These are phyloP conservation scores for Drosophila tsacasi DNA, from an alignment of 1,140 invertebrate genomes.

Conservation along the genomic window DNA sequence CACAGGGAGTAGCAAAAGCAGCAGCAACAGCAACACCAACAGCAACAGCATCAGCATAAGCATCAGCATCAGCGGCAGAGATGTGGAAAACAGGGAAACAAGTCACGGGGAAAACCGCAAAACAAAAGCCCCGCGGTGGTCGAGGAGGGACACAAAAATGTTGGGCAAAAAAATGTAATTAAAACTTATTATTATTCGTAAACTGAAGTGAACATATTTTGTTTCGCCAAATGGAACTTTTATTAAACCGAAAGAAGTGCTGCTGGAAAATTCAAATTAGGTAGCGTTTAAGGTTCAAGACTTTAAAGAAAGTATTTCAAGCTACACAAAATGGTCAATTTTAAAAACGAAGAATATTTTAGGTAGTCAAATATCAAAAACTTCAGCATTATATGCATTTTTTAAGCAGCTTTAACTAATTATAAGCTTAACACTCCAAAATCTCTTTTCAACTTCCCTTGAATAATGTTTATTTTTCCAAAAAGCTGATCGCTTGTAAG, in stretches of 20 bases:
- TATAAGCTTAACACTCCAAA: not conserved
- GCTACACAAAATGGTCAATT: too few species aligned
- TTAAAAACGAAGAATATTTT: too few species aligned
- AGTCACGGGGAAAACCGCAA: constrained; percentile 12
- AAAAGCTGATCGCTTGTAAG: constrained; percentile 2
- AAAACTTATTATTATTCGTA: constrained; percentile 42
- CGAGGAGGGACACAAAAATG: not conserved
- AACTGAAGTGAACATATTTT: constrained; percentile 18
- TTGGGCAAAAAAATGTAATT: constrained; percentile 24
- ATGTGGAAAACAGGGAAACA: constrained; percentile 18
- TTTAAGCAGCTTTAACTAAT: not conserved
- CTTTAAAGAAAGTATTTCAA: not conserved
- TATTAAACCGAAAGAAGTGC: not conserved
- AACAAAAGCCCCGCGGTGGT: constrained; percentile 11
- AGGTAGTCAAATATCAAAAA: not conserved
- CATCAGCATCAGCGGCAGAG: not conserved
- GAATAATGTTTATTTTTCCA: not conserved
- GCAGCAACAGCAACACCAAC: too few species aligned
- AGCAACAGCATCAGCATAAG: not conserved
- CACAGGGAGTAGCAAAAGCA: not conserved
- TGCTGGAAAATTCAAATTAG: not conserved
- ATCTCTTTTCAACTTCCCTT: not conserved
- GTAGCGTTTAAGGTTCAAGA: not conserved
- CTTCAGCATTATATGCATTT: not conserved
- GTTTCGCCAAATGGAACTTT: not conserved